phyloP scores from a whole-genome alignment of 2,888 invertebrate species.

The Lucinisca nassula region DNA sequence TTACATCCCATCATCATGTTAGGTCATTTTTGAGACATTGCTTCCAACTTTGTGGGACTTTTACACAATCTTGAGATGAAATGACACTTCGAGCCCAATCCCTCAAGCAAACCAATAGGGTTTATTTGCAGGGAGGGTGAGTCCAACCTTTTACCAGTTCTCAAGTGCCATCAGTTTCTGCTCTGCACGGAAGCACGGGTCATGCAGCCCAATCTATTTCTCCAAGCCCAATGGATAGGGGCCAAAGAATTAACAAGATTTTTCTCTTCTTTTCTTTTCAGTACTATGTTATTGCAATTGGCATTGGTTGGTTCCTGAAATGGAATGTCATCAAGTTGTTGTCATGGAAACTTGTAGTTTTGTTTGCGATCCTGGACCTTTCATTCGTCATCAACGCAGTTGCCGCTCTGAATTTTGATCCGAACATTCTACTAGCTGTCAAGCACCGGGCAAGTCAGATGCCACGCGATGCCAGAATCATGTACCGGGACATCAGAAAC shows the following conservation, averaged over 20 bases:
- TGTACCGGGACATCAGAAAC: neutral
- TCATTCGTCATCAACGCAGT: conserved; percentile 35
- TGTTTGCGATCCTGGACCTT: conserved; percentile 8
- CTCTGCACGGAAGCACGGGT: too few relatives aligned
- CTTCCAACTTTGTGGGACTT: too few relatives aligned
- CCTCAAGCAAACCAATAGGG: too few relatives aligned
- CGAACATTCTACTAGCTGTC: conserved; percentile 28
- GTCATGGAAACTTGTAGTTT: conserved; percentile 31
- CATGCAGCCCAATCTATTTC: too few relatives aligned
- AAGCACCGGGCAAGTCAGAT: conserved; percentile 27
- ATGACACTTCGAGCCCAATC: too few relatives aligned
- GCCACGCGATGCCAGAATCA: neutral
- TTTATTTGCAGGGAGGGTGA: too few relatives aligned
- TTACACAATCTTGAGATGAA: too few relatives aligned
- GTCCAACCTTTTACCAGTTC: too few relatives aligned
- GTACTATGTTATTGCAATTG: neutral
- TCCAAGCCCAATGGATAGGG: too few relatives aligned
- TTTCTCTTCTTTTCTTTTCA: conserved; percentile 2
- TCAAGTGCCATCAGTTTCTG: too few relatives aligned
- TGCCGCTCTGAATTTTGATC: conserved; percentile 50
- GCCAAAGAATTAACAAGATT: neutral
- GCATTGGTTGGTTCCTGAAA: neutral
- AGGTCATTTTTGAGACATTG: too few relatives aligned
- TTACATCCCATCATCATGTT: too few relatives aligned
- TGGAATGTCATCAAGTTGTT: neutral